These are phyloP conservation scores for Glyphotaelius pellucidus DNA, from an alignment of 2,888 invertebrate genomes.

Conservation along the genomic window DNA sequence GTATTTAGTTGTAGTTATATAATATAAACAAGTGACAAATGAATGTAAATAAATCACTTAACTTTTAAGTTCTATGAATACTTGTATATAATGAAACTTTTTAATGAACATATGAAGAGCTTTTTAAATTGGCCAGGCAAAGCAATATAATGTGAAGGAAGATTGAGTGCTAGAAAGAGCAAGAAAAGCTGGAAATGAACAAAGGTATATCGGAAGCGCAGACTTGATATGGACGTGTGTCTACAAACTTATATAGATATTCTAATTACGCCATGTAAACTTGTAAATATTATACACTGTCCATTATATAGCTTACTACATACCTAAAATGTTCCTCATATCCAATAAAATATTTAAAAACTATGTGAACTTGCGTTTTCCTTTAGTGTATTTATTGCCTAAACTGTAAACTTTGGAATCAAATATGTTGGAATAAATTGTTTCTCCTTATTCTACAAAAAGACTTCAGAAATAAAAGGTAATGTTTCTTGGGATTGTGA, in stretches of 20 bases:
- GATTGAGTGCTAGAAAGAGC: neutral
- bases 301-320: slow-evolving; percentile 75
- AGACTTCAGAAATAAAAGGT: too few relatives aligned
- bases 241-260: slow-evolving; percentile 51
- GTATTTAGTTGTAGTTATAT: slow-evolving; percentile 44
- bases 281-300: slow-evolving; percentile 65
- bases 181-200: slow-evolving; percentile 49
- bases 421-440: neutral
- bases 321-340: slow-evolving; percentile 79
- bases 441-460: too few relatives aligned
- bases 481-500: too few relatives aligned
- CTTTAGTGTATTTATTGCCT: slow-evolving; percentile 14
- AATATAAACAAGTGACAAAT: slow-evolving; percentile 51
- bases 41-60: slow-evolving; percentile 60
- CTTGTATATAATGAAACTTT: slow-evolving; percentile 58
- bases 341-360: slow-evolving; percentile 73
- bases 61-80: slow-evolving; percentile 60
- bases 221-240: slow-evolving; percentile 41
- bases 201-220: slow-evolving; percentile 38
- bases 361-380: slow-evolving; percentile 46
- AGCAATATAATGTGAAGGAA: slow-evolving; percentile 52
- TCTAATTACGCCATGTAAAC: slow-evolving; percentile 61
- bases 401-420: neutral
- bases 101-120: slow-evolving; percentile 59
- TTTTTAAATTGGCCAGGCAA: slow-evolving; percentile 55